A percentile compares a stretch with the other conserved stretches of the same genome.
Conservation (phyloP, 2,888 invertebrate genomes). For the Clepsis dumicolana region DNA sequence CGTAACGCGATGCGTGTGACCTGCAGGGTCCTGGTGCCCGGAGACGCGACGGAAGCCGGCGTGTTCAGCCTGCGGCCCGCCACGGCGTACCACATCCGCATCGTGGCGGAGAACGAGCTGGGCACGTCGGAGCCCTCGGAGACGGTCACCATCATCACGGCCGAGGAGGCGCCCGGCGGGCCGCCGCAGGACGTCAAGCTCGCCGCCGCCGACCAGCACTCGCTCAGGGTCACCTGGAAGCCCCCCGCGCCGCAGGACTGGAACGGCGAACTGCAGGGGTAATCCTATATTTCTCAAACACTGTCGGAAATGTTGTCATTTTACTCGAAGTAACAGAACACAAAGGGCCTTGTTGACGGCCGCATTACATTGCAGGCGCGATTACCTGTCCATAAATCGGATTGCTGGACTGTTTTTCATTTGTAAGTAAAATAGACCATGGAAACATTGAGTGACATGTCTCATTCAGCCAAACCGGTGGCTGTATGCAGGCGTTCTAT, state of each 20-base stretch:
- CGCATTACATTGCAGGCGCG: no score
- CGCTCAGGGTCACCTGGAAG: conserved; percentile 95
- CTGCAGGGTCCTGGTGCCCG: conserved; percentile 92
- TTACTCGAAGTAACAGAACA: no score
- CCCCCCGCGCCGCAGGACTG: conserved; percentile 95
- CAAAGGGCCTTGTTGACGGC: no score
- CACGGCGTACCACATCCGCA: conserved; percentile 96
- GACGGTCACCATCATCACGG: conserved; percentile 97
- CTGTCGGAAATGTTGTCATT: no score
- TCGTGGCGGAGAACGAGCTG: conserved; percentile 97
- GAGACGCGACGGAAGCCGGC: conserved; percentile 95
- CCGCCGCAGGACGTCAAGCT: conserved; percentile 94
- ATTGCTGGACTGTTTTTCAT: no score
- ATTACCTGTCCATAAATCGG: no score
- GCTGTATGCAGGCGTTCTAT: no score
- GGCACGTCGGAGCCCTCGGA: conserved; percentile 97
- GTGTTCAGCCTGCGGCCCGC: conserved; percentile 96
- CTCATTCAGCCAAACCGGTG: no score
- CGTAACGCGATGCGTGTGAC: no score
- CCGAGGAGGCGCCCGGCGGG: conserved; percentile 95
- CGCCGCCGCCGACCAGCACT: conserved; percentile 95
- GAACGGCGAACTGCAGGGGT: conserved; percentile 94
- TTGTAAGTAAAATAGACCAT: no score
- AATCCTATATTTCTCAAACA: not conserved
- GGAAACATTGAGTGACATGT: no score